Evolutionary conservation across 1,140 invertebrate species (phyloP).

Genomic region (Chironomus striatipennis): DNA sequence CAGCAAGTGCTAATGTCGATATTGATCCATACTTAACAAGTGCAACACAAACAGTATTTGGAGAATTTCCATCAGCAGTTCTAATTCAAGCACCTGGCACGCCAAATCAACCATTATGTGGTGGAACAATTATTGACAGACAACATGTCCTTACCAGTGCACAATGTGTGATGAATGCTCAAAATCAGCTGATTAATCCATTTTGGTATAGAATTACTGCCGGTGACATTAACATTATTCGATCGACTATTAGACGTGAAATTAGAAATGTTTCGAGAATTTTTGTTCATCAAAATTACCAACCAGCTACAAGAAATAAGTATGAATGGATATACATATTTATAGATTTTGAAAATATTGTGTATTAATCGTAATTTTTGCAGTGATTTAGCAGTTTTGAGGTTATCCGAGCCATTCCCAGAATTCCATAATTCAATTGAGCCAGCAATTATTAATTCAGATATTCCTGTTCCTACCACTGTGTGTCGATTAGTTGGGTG

Average conservation of each 20-base stretch:
- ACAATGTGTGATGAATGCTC: background rate
- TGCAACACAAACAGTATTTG: background rate
- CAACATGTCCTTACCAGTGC: background rate
- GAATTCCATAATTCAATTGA: conserved; percentile 21
- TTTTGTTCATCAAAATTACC: conserved; percentile 4
- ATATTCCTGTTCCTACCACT: background rate
- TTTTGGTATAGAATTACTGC: background rate
- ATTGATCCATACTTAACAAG: background rate
- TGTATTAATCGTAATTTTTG: background rate
- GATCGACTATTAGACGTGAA: background rate
- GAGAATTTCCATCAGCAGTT: conserved; percentile 15
- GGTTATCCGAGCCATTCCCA: background rate
- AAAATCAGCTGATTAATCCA: conserved; percentile 1
- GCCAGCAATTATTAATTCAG: background rate
- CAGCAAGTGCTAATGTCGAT: background rate
- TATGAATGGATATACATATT: background rate
- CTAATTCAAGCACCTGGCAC: background rate
- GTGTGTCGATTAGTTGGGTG: background rate
- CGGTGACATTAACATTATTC: background rate
- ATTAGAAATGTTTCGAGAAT: background rate
- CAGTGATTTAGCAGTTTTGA: background rate
- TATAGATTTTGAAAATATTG: background rate
- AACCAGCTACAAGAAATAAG: background rate
- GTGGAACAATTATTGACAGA: conserved; percentile 4
- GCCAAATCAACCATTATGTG: background rate